Base-by-base conservation (phyloP, 2,113 vertebrate genomes). In the Papio anubis region DNA sequence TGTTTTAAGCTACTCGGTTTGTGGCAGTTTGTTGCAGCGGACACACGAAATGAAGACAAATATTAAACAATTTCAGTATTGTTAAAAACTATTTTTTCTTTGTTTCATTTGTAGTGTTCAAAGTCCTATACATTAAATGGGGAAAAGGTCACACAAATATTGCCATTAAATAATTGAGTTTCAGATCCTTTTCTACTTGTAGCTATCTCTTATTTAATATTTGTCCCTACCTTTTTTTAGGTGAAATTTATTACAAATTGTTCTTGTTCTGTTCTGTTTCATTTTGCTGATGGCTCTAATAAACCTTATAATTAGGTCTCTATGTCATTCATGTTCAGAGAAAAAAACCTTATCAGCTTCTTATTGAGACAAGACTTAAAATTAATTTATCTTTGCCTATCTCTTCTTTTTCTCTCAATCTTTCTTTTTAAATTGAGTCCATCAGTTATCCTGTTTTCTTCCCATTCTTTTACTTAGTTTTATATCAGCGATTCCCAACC, bases 261-360 rank as follows among this genome's bases (percentile, higher is more conserved):
- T 93, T 92, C 86, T 83, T 83, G 21, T 93, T 94, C 93, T 96
- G 78, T 95, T 93, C 80, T 93, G 27, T 92, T 93, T 70, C 81
- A 92, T 90, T 96, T 98, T 96, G 80, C 70, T 87, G 52, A 94
- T 73, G 73, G 73, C 45, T 88, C 40, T 93, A 96, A 93, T 95
- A 96, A 95, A 59, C 50, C 48, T 93, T 84, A 70, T 78, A 96
- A 94, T 96, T 93, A 96, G 93, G 75, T 30, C 81, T 97, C 87
- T 96, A 61, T 90, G 79, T 88, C 80, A 95, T 91, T 96, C 35
- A 25, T 50, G 40, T 80, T 90, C 5, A 89, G 90, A 35, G 52
- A 43, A 73, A 68, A 75, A 76, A 84, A 90, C 21, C 45, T 64
- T 64, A 68, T 66, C 85, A 85, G 52, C 80, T 92, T 95, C 66